Conservation (phyloP, 2,888 invertebrate genomes). For the Leuctra nigra region DNA sequence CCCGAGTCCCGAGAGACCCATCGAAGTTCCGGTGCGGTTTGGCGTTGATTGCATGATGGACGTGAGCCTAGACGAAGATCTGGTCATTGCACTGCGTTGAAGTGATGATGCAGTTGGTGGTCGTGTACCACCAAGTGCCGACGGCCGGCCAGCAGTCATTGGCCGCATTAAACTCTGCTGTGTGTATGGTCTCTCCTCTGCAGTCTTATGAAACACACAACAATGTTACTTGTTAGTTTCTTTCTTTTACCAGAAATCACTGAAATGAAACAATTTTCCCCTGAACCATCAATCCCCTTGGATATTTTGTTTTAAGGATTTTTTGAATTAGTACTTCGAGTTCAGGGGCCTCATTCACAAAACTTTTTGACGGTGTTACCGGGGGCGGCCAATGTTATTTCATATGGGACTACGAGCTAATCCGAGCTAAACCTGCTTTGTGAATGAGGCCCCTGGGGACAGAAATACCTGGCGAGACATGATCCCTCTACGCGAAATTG, state of each 20-base stretch:
- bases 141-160: slow-evolving; percentile 19
- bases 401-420: too few relatives aligned
- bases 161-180: slow-evolving; percentile 19
- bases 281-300: too few relatives aligned
- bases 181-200: slow-evolving; percentile 21
- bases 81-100: slow-evolving; percentile 25
- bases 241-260: too few relatives aligned
- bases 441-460: too few relatives aligned
- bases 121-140: slow-evolving; percentile 18
- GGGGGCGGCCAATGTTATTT: too few relatives aligned
- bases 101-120: slow-evolving; percentile 27
- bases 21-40: slow-evolving; percentile 31
- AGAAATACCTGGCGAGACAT: slow-evolving; percentile 21
- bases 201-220: background rate
- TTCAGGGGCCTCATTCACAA: too few relatives aligned
- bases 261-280: too few relatives aligned
- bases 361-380: too few relatives aligned
- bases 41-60: slow-evolving; percentile 33
- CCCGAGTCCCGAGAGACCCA: slow-evolving; percentile 33
- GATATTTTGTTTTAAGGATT: too few relatives aligned
- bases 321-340: too few relatives aligned
- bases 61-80: slow-evolving; percentile 34
- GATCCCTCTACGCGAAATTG: slow-evolving; percentile 28
- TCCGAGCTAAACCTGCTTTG: too few relatives aligned
- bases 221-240: too few relatives aligned